Evolutionary conservation across 1,140 invertebrate species (phyloP), one percentile per base, ranked within the genome.

Genomic region (Aricia agestis): DNA sequence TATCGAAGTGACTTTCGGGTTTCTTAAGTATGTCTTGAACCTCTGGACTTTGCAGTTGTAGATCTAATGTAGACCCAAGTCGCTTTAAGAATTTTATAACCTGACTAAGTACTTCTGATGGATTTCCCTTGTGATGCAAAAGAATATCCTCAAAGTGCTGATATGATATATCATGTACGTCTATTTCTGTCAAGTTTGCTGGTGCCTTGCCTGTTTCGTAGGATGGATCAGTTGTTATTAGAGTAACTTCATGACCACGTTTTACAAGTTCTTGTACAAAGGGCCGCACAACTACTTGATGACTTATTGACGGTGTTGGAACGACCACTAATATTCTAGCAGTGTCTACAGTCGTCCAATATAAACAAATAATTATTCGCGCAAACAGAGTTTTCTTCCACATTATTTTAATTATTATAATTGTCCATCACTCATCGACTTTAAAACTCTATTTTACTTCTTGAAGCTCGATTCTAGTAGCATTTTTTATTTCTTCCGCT

Each of bases 1-100:
- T 69, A 81, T 90, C 89, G 74, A 83, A 91, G 15, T 83, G 72
- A 42, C 76, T 25, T n/a, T 69, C 75, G 13, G 72, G 71, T 42
- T 85, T 72, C 2, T 80, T 76, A 2, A 89, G 67, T 15, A 89
- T 32, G n/a, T 79, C 67, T 75, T 85, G 77, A 7, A 87, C 70
- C 79, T 80, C 74, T 3, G 74, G 32, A 66, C 45, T 70, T 69
- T 81, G 61, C n/a, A 86, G 19, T 59, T 86, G 81, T 13, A 41
- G 42, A 45, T 81, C 80, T 6, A 82, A 67, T 9, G 83, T 36
- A 32, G 58, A 42, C 15, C 66, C 32, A 0, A 74, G 15, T 7
- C 61, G n/a, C 13, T 32, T 17, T 6, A 67, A 17, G 32, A 65
- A 25, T 32, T 70, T 9, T 7, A 77, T 71, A 7, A 76, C 18